phyloP scores from a whole-genome alignment of 2,888 invertebrate genomes.

The Boloria euphrosyne region DNA sequence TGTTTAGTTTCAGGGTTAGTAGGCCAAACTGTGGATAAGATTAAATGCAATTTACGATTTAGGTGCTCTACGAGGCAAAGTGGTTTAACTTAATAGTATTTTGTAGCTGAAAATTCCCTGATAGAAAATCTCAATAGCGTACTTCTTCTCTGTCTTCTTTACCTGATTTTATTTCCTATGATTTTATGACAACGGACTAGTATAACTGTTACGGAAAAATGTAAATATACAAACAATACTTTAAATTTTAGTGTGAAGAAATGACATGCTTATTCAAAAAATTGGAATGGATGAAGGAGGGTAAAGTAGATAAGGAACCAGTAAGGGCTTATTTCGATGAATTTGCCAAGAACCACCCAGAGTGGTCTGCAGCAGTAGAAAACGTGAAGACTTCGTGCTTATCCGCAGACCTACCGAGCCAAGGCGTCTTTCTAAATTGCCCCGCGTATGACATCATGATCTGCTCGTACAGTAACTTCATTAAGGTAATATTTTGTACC shows the following conservation, averaged over 20 bases:
- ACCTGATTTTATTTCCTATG: too few relatives aligned
- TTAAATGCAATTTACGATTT: too few relatives aligned
- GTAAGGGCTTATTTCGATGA: constrained; percentile 51
- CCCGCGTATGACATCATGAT: constrained; percentile 61
- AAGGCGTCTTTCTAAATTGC: constrained; percentile 57
- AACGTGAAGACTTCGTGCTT: constrained; percentile 54
- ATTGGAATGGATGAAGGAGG: constrained; percentile 53
- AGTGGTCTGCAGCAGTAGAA: constrained; percentile 56
- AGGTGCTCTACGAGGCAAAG: too few relatives aligned
- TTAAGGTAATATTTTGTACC: constrained; percentile 51
- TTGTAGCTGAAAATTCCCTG: too few relatives aligned
- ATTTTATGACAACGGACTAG: too few relatives aligned
- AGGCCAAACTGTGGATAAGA: too few relatives aligned
- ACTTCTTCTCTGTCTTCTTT: too few relatives aligned
- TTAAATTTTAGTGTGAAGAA: constrained; percentile 57
- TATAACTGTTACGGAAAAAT: too few relatives aligned
- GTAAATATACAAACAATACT: neutral
- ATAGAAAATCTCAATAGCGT: too few relatives aligned
- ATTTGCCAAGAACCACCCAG: constrained; percentile 52
- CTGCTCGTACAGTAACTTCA: constrained; percentile 54
- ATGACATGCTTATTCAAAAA: constrained; percentile 59
- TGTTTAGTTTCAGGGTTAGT: too few relatives aligned
- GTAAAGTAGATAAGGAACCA: constrained; percentile 53
- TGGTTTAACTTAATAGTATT: too few relatives aligned
- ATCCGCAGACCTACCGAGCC: constrained; percentile 49